Evolutionary conservation across 30 jellyfish, hydroid and myxozoan species (phyloP).

Genomic region (Hydra vulgaris): DNA sequence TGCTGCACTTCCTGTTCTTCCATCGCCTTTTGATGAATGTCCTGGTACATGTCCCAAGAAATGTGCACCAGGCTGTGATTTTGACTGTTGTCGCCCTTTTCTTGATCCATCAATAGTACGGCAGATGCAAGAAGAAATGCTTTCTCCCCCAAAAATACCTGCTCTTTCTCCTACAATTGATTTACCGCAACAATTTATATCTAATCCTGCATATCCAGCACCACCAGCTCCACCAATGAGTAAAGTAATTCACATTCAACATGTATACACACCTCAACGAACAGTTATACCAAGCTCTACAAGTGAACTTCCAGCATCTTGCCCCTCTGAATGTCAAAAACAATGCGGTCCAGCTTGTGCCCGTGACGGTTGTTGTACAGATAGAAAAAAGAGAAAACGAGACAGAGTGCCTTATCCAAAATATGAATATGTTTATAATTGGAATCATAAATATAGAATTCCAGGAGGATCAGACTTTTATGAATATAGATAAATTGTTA

Average conservation of each 20-base stretch:
- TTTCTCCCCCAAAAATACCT: conserved; percentile 52
- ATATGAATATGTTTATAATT: background rate
- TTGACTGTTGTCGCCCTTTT: conserved; percentile 92
- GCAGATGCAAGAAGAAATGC: conserved; percentile 72
- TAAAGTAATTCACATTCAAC: conserved; percentile 70
- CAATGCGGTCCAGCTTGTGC: conserved; percentile 99
- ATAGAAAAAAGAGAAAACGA: conserved; percentile 36
- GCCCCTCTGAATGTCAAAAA: conserved; percentile 83
- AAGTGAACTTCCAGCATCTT: conserved; percentile 41
- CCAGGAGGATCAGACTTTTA: background rate
- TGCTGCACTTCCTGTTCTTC: conserved; percentile 39
- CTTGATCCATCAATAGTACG: conserved; percentile 71
- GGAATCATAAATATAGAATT: background rate
- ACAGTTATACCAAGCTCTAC: conserved; percentile 33
- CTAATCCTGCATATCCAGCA: conserved; percentile 63
- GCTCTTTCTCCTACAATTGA: conserved; percentile 62
- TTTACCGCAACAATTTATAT: conserved; percentile 41
- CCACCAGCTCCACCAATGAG: conserved; percentile 62
- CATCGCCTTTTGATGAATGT: conserved; percentile 48
- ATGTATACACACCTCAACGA: conserved; percentile 62
- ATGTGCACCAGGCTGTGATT: conserved; percentile 95
- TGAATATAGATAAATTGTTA: background rate
- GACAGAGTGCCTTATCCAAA: conserved; percentile 18
- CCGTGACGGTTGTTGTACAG: conserved; percentile 90
- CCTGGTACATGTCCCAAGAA: conserved; percentile 91